phyloP scores from a whole-genome alignment of 2,797 vertebrate species.

The Anguilla marmorata region DNA sequence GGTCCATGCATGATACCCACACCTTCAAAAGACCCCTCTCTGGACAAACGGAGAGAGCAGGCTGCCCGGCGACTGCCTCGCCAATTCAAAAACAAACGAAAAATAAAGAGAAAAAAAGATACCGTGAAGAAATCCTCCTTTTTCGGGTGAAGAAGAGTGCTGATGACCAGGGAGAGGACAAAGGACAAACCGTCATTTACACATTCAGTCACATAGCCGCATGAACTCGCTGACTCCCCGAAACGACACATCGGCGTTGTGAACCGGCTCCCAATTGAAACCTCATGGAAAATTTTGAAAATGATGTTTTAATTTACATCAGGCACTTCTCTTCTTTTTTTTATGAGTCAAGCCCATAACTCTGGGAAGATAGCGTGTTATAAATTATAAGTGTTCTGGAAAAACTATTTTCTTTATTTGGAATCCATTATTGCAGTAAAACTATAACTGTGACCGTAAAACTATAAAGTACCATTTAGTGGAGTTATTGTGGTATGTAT shows the following conservation, averaged over 20 bases:
- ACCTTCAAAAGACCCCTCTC: slow-evolving; percentile 40
- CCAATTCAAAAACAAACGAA: not conserved
- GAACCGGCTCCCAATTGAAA: not conserved
- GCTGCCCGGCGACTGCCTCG: not conserved
- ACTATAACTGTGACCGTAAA: not conserved
- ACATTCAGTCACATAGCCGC: not conserved
- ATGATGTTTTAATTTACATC: not conserved
- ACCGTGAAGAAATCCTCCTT: not conserved
- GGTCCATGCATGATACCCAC: slow-evolving; percentile 3
- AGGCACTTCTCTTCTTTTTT: not conserved
- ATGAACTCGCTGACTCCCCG: not conserved
- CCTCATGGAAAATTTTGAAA: not conserved
- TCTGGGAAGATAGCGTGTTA: not conserved
- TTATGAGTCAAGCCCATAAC: not conserved
- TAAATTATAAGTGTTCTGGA: not conserved
- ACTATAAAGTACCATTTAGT: not conserved
- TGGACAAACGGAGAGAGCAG: not conserved
- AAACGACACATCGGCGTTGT: not conserved
- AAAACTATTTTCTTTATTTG: not conserved
- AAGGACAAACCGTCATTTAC: not conserved
- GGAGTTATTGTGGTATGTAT: not conserved
- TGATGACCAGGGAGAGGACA: not conserved
- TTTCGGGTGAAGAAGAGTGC: not conserved
- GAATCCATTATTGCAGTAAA: not conserved
- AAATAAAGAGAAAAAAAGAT: slow-evolving; percentile 18